Percentiles rank a stretch among this genome's conserved stretches.
These are phyloP conservation scores for Baryphthengus martii DNA, from an alignment of 2,113 vertebrate genomes.

Conservation along the genomic window DNA sequence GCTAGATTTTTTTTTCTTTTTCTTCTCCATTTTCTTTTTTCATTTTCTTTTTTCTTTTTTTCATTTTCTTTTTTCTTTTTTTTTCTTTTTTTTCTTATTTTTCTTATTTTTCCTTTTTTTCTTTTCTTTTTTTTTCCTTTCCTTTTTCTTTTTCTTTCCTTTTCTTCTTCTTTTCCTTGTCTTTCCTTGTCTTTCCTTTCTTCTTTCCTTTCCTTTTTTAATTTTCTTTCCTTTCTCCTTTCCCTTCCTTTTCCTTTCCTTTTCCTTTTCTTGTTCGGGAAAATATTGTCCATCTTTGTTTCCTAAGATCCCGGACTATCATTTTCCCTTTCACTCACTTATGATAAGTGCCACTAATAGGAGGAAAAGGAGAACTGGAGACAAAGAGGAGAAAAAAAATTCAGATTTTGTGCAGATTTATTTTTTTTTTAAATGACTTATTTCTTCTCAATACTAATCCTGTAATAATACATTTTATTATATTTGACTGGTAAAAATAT, in stretches of 20 bases:
- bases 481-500: not conserved
- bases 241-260: accelerated
- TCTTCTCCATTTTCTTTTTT: accelerated
- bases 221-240: accelerated
- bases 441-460: not conserved
- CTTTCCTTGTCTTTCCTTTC: accelerated
- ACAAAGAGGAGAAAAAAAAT: not conserved
- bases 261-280: not conserved
- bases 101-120: accelerated
- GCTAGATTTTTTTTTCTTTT: not conserved
- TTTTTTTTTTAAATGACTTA: not conserved
- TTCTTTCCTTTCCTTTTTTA: accelerated
- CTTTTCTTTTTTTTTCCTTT: accelerated
- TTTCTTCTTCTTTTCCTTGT: accelerated
- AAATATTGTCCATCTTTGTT: not conserved
- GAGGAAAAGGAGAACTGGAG: accelerated
- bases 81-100: accelerated
- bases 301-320: not conserved
- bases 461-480: not conserved
- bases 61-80: accelerated
- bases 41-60: accelerated
- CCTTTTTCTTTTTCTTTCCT: accelerated
- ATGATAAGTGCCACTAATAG: not conserved
- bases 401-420: not conserved
- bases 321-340: not conserved